Evolutionary conservation across 92 coral and sea anemone genomes (phyloP).

Genomic region (Paramuricea clavata): DNA sequence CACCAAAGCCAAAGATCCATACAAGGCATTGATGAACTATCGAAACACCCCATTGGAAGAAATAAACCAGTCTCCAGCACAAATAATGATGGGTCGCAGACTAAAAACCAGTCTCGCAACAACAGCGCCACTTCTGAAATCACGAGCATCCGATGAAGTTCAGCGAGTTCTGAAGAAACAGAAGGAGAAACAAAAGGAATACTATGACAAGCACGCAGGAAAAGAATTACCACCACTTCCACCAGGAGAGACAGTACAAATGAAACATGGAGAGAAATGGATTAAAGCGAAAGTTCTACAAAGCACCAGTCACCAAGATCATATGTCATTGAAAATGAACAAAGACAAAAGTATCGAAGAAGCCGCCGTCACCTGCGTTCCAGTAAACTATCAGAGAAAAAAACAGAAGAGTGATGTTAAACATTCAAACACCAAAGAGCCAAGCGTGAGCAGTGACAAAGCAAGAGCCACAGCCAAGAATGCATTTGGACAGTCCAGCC

Average conservation of each 20-base stretch:
- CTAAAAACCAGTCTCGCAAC: constrained; percentile 54
- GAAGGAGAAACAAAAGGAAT: constrained; percentile 58
- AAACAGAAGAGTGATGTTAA: too few species aligned
- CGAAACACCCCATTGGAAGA: constrained; percentile 53
- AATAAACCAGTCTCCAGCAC: constrained; percentile 48
- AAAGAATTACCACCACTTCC: too few species aligned
- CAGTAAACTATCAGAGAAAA: too few species aligned
- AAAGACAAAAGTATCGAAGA: too few species aligned
- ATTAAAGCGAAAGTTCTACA: constrained; percentile 38
- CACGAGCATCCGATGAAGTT: constrained; percentile 31
- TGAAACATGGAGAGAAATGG: constrained; percentile 18
- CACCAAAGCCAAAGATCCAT: constrained; percentile 46
- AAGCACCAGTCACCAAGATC: too few species aligned
- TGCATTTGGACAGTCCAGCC: too few species aligned
- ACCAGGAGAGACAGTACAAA: constrained; percentile 64
- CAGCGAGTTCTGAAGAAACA: constrained; percentile 23
- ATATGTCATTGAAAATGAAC: too few species aligned
- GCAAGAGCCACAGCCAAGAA: too few species aligned
- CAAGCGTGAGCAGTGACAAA: too few species aligned
- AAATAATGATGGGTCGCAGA: constrained; percentile 22
- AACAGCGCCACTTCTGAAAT: constrained; percentile 47
- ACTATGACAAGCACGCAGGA: constrained; percentile 56
- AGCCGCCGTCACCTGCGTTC: too few species aligned
- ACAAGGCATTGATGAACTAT: constrained; percentile 53
- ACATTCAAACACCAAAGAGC: too few species aligned